These are phyloP conservation scores for Patagioenas fasciata DNA, from an alignment of 2,113 vertebrate species.

Conservation along the genomic window DNA sequence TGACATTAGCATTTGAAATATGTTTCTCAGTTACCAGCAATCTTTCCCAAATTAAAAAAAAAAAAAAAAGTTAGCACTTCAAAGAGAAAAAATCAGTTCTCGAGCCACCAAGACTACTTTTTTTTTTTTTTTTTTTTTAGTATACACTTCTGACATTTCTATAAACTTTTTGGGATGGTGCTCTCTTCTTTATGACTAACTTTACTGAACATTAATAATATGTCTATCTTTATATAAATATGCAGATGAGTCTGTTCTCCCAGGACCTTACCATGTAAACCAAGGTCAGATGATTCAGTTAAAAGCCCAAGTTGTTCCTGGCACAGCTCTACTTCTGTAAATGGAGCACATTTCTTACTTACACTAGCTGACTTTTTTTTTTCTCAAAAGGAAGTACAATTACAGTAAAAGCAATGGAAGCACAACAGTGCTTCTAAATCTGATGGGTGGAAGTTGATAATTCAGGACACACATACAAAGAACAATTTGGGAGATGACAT, in stretches of 20 bases:
- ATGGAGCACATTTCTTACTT: not conserved
- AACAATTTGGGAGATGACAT: not conserved
- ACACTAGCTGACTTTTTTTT: not conserved
- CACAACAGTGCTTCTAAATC: not conserved
- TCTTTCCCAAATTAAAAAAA: not conserved
- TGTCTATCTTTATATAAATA: not conserved
- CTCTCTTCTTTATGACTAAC: not conserved
- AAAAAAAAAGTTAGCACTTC: not conserved
- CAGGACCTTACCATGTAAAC: not conserved
- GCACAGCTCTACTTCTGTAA: conserved; percentile 8
- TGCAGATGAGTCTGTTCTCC: not conserved
- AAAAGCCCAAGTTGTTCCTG: conserved; percentile 6
- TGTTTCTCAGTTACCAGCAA: not conserved
- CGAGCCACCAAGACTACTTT: not conserved
- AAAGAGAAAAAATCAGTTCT: not conserved
- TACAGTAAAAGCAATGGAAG: not conserved
- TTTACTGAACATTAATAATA: not conserved
- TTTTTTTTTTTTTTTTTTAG: not conserved
- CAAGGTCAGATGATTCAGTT: conserved; percentile 15
- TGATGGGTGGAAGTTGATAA: not conserved
- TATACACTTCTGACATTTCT: not conserved
- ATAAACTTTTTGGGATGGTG: not conserved
- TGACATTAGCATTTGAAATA: conserved; percentile 6
- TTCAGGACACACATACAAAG: not conserved
- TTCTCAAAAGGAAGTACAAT: not conserved